Evolutionary conservation across 2,888 invertebrate species (phyloP).

Genomic region (Vesta saturnalis): DNA sequence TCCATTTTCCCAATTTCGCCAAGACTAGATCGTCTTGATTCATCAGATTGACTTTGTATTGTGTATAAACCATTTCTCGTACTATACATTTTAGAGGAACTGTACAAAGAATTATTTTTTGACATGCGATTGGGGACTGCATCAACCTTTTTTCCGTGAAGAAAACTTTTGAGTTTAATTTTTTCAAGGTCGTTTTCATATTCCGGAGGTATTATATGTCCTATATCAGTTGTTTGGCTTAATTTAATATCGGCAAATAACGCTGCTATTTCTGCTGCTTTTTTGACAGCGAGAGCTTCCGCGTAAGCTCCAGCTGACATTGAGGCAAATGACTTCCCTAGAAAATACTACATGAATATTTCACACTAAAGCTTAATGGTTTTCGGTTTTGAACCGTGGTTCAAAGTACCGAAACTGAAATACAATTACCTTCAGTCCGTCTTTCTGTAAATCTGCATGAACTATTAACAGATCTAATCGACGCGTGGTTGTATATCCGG

Average conservation of each 20-base stretch:
- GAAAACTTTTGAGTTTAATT: constrained; percentile 36
- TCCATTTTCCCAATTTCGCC: constrained; percentile 42
- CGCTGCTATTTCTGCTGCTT: constrained; percentile 89
- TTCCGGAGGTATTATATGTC: constrained; percentile 58
- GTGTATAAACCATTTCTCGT: constrained; percentile 62
- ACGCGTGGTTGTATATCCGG: constrained; percentile 49
- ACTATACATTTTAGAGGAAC: constrained; percentile 54
- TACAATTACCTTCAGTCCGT: constrained; percentile 33
- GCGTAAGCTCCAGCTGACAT: constrained; percentile 44
- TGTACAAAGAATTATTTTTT: constrained; percentile 49
- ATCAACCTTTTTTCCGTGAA: constrained; percentile 22
- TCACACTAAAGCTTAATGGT: no score
- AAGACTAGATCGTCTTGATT: constrained; percentile 55
- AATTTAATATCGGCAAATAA: constrained; percentile 81
- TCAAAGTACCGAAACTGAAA: background rate
- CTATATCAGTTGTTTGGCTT: constrained; percentile 76
- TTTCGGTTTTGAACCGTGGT: no score
- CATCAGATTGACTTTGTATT: constrained; percentile 62
- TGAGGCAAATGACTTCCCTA: constrained; percentile 42
- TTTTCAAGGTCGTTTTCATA: constrained; percentile 45
- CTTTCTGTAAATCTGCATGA: constrained; percentile 37
- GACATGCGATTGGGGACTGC: constrained; percentile 53
- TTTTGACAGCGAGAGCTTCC: constrained; percentile 85
- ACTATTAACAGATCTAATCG: constrained; percentile 46
- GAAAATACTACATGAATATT: constrained; percentile 40